Percentiles rank a stretch among this genome's conserved stretches.
Evolutionary conservation across 2,888 invertebrate species (phyloP).

Genomic region (Acanthosepion lycidas): DNA sequence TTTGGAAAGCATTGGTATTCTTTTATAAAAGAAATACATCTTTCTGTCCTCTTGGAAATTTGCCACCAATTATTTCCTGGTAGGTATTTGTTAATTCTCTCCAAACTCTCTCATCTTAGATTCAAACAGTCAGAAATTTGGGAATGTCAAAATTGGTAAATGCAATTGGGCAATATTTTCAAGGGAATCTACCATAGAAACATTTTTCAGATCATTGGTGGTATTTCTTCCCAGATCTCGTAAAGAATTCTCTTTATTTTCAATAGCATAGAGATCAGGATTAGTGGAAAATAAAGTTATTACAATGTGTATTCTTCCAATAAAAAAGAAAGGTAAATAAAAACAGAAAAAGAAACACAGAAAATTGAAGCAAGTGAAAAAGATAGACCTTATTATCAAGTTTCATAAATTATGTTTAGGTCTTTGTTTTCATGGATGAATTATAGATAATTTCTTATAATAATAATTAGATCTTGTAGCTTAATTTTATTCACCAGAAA

Average conservation of each 20-base stretch:
- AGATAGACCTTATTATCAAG: too few species aligned
- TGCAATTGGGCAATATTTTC: neutral
- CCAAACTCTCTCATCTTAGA: neutral
- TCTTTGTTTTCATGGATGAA: too few species aligned
- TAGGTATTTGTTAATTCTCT: constrained; percentile 6
- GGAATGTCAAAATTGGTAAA: constrained; percentile 5
- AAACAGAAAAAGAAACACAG: too few species aligned
- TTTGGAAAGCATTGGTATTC: neutral
- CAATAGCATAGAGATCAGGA: neutral
- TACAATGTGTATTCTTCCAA: too few species aligned
- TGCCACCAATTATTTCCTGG: neutral
- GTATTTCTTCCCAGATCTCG: neutral
- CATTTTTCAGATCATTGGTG: neutral
- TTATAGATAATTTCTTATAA: too few species aligned
- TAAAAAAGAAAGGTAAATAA: too few species aligned
- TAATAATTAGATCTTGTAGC: too few species aligned
- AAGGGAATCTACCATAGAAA: neutral
- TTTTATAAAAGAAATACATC: neutral
- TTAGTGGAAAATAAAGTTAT: neutral
- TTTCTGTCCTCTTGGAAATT: neutral
- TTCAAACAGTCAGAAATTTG: neutral
- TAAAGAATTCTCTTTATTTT: neutral
- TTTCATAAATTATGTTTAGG: too few species aligned
- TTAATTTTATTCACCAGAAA: too few species aligned
- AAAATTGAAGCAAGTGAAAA: too few species aligned